These are phyloP conservation scores for Hirtodrosophila alboralis DNA, from an alignment of 2,888 invertebrate genomes.

Conservation along the genomic window DNA sequence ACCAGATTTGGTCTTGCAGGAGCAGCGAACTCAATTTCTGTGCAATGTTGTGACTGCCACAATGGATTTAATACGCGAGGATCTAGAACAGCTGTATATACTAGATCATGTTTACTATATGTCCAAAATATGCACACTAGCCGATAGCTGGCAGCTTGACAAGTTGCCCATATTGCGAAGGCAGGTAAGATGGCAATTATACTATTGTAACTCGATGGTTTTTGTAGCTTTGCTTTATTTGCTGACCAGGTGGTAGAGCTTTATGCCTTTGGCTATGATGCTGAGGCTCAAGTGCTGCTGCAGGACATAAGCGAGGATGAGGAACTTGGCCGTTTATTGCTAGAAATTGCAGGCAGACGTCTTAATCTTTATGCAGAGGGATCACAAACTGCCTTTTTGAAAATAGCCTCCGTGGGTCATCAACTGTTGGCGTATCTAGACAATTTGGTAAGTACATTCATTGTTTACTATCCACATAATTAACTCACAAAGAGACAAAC, in stretches of 20 bases:
- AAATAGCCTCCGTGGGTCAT: conserved; percentile 91
- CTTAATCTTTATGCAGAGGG: conserved; percentile 88
- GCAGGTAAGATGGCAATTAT: conserved; percentile 87
- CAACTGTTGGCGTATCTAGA: conserved; percentile 91
- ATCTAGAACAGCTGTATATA: conserved; percentile 85
- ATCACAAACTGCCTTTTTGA: conserved; percentile 86
- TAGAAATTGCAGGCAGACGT: conserved; percentile 92
- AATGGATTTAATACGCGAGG: conserved; percentile 89
- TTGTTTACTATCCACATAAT: conserved; percentile 63
- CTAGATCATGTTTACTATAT: conserved; percentile 88
- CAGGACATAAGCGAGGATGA: conserved; percentile 88
- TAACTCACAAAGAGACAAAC: conserved; percentile 18
- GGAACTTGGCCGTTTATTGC: conserved; percentile 88
- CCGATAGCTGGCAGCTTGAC: conserved; percentile 91
- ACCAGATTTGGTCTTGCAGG: conserved; percentile 88
- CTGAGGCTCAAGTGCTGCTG: conserved; percentile 87
- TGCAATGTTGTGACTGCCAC: conserved; percentile 90
- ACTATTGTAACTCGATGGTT: too few species aligned
- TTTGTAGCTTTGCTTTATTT: too few species aligned
- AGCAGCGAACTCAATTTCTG: conserved; percentile 89
- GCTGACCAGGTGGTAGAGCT: conserved; percentile 86
- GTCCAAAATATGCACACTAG: conserved; percentile 88
- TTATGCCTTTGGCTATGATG: conserved; percentile 87
- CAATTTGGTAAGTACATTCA: conserved; percentile 85
- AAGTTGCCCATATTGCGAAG: conserved; percentile 90